A percentile compares a stretch with the other conserved stretches of the same genome.
These are phyloP conservation scores for Mesembrinibis cayennensis DNA, from an alignment of 2,113 vertebrate species.

Conservation along the genomic window DNA sequence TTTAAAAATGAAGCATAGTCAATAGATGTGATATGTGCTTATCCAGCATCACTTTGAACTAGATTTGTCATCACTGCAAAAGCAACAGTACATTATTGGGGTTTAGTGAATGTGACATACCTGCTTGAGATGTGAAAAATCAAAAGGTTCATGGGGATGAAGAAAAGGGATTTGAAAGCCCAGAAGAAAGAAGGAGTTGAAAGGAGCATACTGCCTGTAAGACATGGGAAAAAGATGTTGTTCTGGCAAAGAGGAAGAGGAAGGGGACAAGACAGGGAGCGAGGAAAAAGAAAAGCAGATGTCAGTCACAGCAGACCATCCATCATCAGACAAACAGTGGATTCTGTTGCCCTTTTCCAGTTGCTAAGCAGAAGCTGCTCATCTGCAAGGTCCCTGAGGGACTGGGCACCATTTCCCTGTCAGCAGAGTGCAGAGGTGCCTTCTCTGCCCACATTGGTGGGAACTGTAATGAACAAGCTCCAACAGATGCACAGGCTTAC, in stretches of 20 bases:
- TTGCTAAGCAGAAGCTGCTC: background rate
- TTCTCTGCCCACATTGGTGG: background rate
- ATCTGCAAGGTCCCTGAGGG: background rate
- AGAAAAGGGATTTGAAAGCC: background rate
- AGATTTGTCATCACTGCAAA: background rate
- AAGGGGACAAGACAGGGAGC: background rate
- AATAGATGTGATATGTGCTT: background rate
- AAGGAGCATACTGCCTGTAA: background rate
- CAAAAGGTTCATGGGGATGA: background rate
- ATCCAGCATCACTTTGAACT: background rate
- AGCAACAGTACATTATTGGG: background rate
- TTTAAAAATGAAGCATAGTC: background rate
- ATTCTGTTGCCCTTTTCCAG: background rate
- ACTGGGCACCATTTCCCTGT: background rate
- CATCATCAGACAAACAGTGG: background rate
- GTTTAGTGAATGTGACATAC: background rate
- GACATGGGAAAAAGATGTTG: background rate
- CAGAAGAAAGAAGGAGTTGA: background rate
- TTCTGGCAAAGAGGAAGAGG: background rate
- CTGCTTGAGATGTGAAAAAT: background rate
- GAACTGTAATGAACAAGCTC: background rate
- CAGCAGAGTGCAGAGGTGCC: background rate
- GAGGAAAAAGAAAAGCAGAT: background rate
- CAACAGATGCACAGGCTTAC: background rate
- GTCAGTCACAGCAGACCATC: background rate